Conservation (phyloP, 2,113 vertebrate genomes). For the Tringa solitaria region DNA sequence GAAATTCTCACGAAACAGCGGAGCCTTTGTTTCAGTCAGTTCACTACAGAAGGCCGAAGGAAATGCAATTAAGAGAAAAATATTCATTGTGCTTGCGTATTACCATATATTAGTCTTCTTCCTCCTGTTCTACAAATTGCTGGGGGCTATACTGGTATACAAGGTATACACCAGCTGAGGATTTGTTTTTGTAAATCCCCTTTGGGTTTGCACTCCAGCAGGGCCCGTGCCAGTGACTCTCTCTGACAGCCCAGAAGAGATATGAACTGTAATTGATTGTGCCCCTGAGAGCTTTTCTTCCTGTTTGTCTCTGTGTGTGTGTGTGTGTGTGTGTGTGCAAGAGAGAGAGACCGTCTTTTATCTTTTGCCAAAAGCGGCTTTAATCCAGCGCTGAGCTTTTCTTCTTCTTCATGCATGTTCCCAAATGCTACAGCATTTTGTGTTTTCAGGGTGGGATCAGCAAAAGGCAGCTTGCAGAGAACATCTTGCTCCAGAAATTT, state of each 20-base stretch:
- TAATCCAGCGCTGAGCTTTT: conserved; percentile 36
- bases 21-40: conserved; percentile 13
- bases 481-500: conserved; percentile 2
- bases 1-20: background rate
- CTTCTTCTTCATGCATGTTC: background rate
- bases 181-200: conserved; percentile 45
- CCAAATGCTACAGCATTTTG: background rate
- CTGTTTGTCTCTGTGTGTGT: background rate
- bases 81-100: background rate
- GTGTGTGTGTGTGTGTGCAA: background rate
- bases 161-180: conserved; percentile 1
- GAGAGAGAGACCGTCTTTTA: background rate
- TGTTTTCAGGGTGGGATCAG: background rate
- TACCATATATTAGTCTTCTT: background rate
- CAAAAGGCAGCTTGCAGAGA: conserved; percentile 10
- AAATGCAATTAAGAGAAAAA: conserved; percentile 38
- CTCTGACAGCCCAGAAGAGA: conserved; percentile 42
- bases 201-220: conserved; percentile 9
- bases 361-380: conserved; percentile 49
- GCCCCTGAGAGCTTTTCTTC: conserved; percentile 36
- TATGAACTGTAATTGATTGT: conserved; percentile 48
- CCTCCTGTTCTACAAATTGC: conserved; percentile 3
- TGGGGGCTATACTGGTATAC: conserved; percentile 5
- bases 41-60: background rate
- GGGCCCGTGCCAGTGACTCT: conserved; percentile 29